These are phyloP conservation scores for Noctua janthe DNA, from an alignment of 2,888 invertebrate genomes.

Conservation along the genomic window DNA sequence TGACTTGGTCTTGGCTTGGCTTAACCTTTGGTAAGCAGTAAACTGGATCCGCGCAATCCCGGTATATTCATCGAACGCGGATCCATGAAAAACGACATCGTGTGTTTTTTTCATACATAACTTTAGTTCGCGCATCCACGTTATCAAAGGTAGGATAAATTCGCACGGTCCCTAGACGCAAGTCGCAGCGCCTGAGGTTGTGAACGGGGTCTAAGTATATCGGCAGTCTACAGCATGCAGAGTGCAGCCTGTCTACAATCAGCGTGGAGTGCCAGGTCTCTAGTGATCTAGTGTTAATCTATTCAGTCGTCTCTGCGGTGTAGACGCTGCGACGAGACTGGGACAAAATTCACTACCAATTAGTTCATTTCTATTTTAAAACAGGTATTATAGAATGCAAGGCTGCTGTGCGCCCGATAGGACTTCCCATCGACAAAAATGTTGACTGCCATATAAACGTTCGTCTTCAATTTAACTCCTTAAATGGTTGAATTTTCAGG, in stretches of 20 bases:
- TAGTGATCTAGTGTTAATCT: constrained; percentile 28
- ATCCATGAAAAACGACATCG: too few relatives aligned
- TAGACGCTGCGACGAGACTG: constrained; percentile 5
- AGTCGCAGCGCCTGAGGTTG: background rate
- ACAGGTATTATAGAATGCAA: background rate
- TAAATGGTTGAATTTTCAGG: background rate
- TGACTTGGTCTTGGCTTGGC: background rate
- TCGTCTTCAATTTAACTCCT: background rate
- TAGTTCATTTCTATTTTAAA: constrained; percentile 1
- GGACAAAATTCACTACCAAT: constrained; percentile 9
- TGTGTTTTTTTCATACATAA: too few relatives aligned
- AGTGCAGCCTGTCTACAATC: background rate
- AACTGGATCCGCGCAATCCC: too few relatives aligned
- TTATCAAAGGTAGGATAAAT: background rate
- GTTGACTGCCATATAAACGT: background rate
- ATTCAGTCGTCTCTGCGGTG: constrained; percentile 24
- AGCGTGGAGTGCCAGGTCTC: background rate
- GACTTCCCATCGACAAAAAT: background rate
- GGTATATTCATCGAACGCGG: too few relatives aligned
- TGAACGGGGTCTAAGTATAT: background rate
- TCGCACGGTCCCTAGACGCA: background rate
- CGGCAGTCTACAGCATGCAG: background rate
- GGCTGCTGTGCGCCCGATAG: background rate
- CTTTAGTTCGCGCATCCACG: too few relatives aligned
- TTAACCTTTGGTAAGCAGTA: too few relatives aligned